A percentile compares a stretch with the other conserved stretches of the same genome.
phyloP scores from a whole-genome alignment of 2,888 invertebrate genomes.

The Leptopterna dolabrata region DNA sequence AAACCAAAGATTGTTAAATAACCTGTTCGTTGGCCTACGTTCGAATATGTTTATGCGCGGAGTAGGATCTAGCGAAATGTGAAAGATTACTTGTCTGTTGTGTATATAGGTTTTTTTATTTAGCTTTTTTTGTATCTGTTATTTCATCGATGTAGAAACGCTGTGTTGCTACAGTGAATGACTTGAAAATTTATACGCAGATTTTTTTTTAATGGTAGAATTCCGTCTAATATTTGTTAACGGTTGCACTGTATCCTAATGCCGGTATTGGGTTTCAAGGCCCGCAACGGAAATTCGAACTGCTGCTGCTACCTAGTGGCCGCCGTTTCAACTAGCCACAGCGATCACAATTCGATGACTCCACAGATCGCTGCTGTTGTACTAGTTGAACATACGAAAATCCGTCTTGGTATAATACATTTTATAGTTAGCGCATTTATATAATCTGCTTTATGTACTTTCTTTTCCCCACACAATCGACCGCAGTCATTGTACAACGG shows the following conservation, averaged over 20 bases:
- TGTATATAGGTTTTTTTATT: neutral
- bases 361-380: too few relatives aligned
- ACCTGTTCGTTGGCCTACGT: neutral
- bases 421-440: too few relatives aligned
- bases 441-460: neutral
- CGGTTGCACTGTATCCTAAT: too few relatives aligned
- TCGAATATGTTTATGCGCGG: neutral
- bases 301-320: too few relatives aligned
- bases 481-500: neutral
- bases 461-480: neutral
- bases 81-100: neutral
- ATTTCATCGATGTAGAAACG: neutral
- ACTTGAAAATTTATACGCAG: neutral
- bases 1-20: constrained; percentile 49
- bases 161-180: neutral
- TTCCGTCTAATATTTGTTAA: too few relatives aligned
- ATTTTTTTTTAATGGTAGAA: too few relatives aligned
- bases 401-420: too few relatives aligned
- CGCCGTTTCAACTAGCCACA: too few relatives aligned
- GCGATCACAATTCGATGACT: too few relatives aligned
- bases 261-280: too few relatives aligned
- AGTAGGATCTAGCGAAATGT: neutral
- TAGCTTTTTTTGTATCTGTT: constrained; percentile 1
- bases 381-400: too few relatives aligned
- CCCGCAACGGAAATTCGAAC: neutral